phyloP scores from a whole-genome alignment of 1,140 invertebrate genomes.

The Archivesica marissinica region DNA sequence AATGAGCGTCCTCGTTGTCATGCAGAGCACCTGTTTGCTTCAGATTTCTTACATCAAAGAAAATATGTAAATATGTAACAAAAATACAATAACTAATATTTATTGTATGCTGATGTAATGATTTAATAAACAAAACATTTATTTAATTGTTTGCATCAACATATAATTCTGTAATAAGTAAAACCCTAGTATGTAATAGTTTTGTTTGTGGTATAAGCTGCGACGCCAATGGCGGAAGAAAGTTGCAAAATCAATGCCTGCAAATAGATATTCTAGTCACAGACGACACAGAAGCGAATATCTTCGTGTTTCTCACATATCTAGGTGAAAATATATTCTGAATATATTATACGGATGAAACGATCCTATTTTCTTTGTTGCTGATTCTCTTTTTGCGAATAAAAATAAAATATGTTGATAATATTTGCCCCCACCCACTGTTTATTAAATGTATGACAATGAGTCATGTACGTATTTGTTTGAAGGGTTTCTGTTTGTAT shows the following conservation, averaged over 20 bases:
- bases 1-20: constrained; percentile 61
- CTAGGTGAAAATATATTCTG: constrained; percentile 25
- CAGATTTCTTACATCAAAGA: constrained; percentile 55
- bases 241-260: constrained; percentile 63
- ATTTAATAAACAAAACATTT: neutral
- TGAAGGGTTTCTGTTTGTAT: no score
- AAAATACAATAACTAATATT: no score
- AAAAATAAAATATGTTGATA: neutral
- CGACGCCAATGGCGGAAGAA: constrained; percentile 49
- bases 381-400: neutral
- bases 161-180: no score
- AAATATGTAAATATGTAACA: no score
- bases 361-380: neutral
- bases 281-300: constrained; percentile 49
- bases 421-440: constrained; percentile 22
- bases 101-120: neutral
- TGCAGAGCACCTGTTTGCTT: constrained; percentile 66
- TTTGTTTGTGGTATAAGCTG: constrained; percentile 39
- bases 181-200: no score
- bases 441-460: neutral
- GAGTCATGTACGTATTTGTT: no score
- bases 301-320: constrained; percentile 59
- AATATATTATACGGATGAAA: neutral
- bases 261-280: constrained; percentile 50
- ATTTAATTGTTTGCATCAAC: neutral